phyloP scores from a whole-genome alignment of 2,888 invertebrate species.

The Dichetophora obliterata region DNA sequence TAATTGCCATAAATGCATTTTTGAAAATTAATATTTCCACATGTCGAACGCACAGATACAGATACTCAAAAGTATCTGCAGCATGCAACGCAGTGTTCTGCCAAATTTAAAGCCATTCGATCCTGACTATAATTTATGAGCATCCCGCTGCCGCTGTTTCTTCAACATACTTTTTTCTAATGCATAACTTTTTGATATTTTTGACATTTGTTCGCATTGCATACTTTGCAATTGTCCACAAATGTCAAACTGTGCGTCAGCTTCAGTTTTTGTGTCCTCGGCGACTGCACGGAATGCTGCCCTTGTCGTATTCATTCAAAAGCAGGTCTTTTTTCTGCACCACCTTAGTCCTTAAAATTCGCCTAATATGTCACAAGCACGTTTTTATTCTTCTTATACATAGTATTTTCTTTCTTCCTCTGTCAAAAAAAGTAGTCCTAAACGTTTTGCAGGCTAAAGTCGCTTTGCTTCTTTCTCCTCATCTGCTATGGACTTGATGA shows the following conservation, averaged over 20 bases:
- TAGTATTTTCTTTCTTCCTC: background rate
- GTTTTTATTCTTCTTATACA: constrained; percentile 19
- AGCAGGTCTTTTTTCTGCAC: background rate
- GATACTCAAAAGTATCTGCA: constrained; percentile 8
- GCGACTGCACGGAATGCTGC: background rate
- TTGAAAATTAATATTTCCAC: constrained; percentile 20
- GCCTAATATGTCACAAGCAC: constrained; percentile 41
- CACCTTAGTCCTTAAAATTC: constrained; percentile 29
- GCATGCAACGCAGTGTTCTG: constrained; percentile 52
- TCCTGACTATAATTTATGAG: constrained; percentile 39
- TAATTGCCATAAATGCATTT: background rate
- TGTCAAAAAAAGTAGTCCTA: background rate
- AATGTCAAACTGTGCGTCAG: constrained; percentile 22
- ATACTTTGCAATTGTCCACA: background rate
- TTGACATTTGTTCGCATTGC: constrained; percentile 13
- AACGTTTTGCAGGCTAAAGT: background rate
- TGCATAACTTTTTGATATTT: background rate
- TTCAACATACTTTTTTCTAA: background rate
- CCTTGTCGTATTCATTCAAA: background rate
- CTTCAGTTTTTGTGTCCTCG: background rate
- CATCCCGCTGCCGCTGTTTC: background rate
- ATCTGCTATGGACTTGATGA: constrained; percentile 1
- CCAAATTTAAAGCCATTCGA: constrained; percentile 53
- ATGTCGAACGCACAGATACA: constrained; percentile 3
- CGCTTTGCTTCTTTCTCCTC: background rate